Percentiles rank a stretch among this genome's conserved stretches.
Evolutionary conservation across 2,888 invertebrate species (phyloP).

Genomic region (Caenorhabditis sinica): DNA sequence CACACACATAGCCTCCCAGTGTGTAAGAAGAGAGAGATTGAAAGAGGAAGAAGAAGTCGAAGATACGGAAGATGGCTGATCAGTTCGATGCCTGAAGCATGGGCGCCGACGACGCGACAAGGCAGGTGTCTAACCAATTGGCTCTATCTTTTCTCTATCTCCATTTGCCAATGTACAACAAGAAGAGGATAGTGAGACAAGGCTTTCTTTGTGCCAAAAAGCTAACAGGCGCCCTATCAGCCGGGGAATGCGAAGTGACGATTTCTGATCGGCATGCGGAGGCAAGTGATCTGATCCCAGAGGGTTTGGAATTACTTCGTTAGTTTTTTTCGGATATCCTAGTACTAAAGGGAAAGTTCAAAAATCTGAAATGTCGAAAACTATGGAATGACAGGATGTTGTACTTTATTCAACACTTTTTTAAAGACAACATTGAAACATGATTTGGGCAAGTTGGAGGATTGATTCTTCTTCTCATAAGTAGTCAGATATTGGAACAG

Average conservation of each 20-base stretch:
- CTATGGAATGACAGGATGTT: background rate
- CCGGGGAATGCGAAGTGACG: constrained; percentile 31
- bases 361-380: constrained; percentile 1
- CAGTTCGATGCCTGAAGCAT: constrained; percentile 58
- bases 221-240: constrained; percentile 14
- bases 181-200: constrained; percentile 31
- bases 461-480: no score
- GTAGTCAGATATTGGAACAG: background rate
- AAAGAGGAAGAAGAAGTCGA: constrained; percentile 21
- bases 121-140: constrained; percentile 68
- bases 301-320: constrained; percentile 25
- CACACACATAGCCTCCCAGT: constrained; percentile 42
- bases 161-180: constrained; percentile 62
- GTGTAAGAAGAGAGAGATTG: constrained; percentile 32
- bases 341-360: constrained; percentile 1
- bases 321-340: background rate
- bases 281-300: constrained; percentile 49
- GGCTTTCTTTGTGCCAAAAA: constrained; percentile 55
- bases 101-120: constrained; percentile 52
- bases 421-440: background rate
- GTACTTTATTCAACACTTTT: background rate
- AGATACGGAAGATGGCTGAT: constrained; percentile 40
- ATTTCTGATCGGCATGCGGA: constrained; percentile 61
- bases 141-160: constrained; percentile 21
- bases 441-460: background rate